Percentiles rank a stretch among this genome's conserved stretches.
phyloP scores from a whole-genome alignment of 2,888 invertebrate species.

The Chrysopilus asiliformis region DNA sequence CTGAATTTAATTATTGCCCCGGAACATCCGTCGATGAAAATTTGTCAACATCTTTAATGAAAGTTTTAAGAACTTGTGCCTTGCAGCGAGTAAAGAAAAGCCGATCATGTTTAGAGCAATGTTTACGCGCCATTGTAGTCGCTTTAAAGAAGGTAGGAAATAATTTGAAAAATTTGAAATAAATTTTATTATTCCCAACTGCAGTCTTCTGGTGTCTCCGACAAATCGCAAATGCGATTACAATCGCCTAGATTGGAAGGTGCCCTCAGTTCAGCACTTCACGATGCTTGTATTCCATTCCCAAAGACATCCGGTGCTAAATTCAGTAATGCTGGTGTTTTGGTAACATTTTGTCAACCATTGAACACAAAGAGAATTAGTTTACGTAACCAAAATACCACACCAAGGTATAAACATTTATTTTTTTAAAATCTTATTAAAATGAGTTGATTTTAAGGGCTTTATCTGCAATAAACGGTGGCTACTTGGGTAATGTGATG shows the following conservation, averaged over 20 bases:
- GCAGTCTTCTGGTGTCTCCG: slow-evolving; percentile 24
- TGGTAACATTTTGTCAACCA: slow-evolving; percentile 77
- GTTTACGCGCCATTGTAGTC: slow-evolving; percentile 56
- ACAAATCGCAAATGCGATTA: slow-evolving; percentile 29
- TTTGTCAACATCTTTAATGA: slow-evolving; percentile 59
- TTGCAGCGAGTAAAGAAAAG: slow-evolving; percentile 73
- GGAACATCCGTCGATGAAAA: slow-evolving; percentile 56
- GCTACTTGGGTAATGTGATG: slow-evolving; percentile 34
- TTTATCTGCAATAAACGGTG: slow-evolving; percentile 53
- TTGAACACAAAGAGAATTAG: slow-evolving; percentile 54
- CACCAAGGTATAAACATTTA: slow-evolving; percentile 41
- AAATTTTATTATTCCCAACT: slow-evolving; percentile 7
- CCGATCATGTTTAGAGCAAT: slow-evolving; percentile 76
- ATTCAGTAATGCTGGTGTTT: slow-evolving; percentile 74
- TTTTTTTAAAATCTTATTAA: not conserved
- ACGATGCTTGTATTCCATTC: slow-evolving; percentile 80
- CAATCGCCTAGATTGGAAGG: slow-evolving; percentile 35
- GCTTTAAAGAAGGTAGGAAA: slow-evolving; percentile 40
- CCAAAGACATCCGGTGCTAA: slow-evolving; percentile 87
- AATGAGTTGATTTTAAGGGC: slow-evolving; percentile 36
- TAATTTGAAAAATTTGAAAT: not conserved
- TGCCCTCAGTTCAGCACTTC: slow-evolving; percentile 30
- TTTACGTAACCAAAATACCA: slow-evolving; percentile 57
- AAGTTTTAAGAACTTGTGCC: slow-evolving; percentile 67
- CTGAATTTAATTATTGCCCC: slow-evolving; percentile 52